Base-by-base conservation (phyloP, 2,113 vertebrate genomes). In the Tor tambroides region DNA sequence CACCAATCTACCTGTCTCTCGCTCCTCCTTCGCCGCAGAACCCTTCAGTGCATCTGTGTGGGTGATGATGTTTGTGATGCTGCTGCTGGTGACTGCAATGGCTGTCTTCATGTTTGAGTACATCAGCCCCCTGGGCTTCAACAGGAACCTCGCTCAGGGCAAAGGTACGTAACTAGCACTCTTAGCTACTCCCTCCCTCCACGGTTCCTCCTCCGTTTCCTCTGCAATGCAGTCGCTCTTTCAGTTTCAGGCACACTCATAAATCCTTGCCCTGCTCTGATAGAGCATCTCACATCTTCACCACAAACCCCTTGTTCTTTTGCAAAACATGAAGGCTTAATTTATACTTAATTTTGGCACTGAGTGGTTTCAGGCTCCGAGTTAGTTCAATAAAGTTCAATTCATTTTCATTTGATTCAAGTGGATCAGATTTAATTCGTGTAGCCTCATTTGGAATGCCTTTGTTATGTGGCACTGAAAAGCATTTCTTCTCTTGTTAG, bases 31-130 rank as follows among this genome's bases (percentile, higher is more conserved):
- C 23, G 0, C 89, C 86, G 41, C 95, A 99, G 98, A 99, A 89
- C 98, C 98, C 30, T 99, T 99, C 95, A 99, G 98, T 90, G 98
- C 98, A 83, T 98, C 98, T 12, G 98, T 99, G 91, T 99, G 98
- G 98, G 98, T 99, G 93, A 99, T 99, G 98, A 99, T 99, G 98
- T 99, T 99, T 89, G 98, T 99, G 76, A 98, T 99, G 97, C 95
- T 99, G 91, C 96, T 99, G 86, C 96, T 99, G 56, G 97, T 99
- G 46, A 99, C 98, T 0, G 98, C 98, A 92, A 96, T 99, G 91
- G 98, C 98, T 63, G 98, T 99, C 83, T 99, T 99, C 87, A 96
- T 99, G 93, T 99, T 99, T 88, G 98, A 99, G 91, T 99, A 98
- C 93, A 97, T 99, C 88, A 99, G 98, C 92, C 98, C 98, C 49